Base-by-base conservation (phyloP, 1,140 invertebrate species). In the Bursaphelenchus mucronatus region DNA sequence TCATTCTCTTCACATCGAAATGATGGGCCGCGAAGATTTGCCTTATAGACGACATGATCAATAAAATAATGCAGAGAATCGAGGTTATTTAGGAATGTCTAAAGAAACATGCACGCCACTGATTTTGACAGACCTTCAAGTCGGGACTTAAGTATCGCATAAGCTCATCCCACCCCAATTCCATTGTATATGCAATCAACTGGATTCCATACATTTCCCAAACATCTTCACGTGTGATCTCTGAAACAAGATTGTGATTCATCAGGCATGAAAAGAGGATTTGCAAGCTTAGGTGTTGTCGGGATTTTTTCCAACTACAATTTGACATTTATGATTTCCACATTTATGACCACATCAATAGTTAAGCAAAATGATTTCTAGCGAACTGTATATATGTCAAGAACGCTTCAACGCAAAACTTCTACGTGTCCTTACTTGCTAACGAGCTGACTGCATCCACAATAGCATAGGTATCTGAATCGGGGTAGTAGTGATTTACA, bases 1-100 rank as follows among this genome's bases (percentile, higher is more conserved):
- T 57, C 62, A 19, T 76, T 77, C 44, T 73, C 69, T 49, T 83
- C 83, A 61, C 81, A 82, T 54, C 82, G 70, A 51, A 73, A 75
- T 73, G 67, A 76, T 17, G 76, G 76, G 10, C 75, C 75, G 19
- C 75, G 64, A 8, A 76, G 66, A 64, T 78, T 76, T 5, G 75
- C 76, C 54, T 76, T 76, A 57, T 76, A 76, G 8, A 76, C 69
- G 13, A 80, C 76, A 49, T 80, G 76, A 53, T 80, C 78, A 47
- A 78, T 78, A 49, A 78, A 78, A 51, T 78, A 80, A 45, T 78
- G 76, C 8, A 78, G 61, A 15, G 73, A 76, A 59, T 78, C 76
- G 13, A 78, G 66, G 64, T 79, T 78, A 61, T 78, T 70, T 43
- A 78, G 62, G 53, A 78, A 78, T 13, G 75, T 76, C 30, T 47